A percentile compares a stretch with the other conserved stretches of the same genome.
Evolutionary conservation across 1,140 invertebrate genomes (phyloP).

Genomic region (Teleopsis dalmanni): DNA sequence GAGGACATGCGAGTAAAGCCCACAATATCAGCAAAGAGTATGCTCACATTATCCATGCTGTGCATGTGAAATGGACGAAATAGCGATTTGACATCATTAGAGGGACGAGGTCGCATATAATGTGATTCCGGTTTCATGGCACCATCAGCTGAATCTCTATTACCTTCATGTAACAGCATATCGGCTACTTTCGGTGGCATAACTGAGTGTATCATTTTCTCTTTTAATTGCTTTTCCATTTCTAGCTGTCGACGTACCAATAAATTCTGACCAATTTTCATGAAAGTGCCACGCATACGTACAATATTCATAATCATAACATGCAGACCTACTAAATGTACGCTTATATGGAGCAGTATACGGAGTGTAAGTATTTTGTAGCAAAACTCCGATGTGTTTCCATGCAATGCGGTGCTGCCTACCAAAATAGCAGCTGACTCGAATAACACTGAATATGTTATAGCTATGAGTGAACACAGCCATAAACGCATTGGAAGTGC

Average conservation of each 20-base stretch:
- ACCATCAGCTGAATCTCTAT: slow-evolving; percentile 41
- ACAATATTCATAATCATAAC: slow-evolving; percentile 89
- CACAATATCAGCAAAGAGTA: slow-evolving; percentile 96
- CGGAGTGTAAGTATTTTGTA: slow-evolving; percentile 60
- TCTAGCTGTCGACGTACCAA: slow-evolving; percentile 80
- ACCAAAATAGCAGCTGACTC: slow-evolving; percentile 57
- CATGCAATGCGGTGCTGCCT: slow-evolving; percentile 39
- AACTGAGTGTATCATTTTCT: slow-evolving; percentile 95
- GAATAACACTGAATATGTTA: slow-evolving; percentile 74
- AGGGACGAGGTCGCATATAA: slow-evolving; percentile 47
- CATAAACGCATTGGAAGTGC: slow-evolving; percentile 86
- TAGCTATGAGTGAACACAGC: slow-evolving; percentile 66
- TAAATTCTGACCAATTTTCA: slow-evolving; percentile 91
- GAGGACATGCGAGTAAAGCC: slow-evolving; percentile 97
- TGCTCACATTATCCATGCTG: slow-evolving; percentile 91
- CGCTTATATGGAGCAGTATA: slow-evolving; percentile 75
- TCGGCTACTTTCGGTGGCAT: slow-evolving; percentile 89
- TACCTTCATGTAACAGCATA: slow-evolving; percentile 73
- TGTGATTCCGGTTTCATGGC: slow-evolving; percentile 25
- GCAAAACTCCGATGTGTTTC: slow-evolving; percentile 46
- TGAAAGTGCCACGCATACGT: slow-evolving; percentile 88
- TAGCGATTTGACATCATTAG: slow-evolving; percentile 68
- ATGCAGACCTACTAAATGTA: slow-evolving; percentile 88
- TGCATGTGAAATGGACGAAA: slow-evolving; percentile 89
- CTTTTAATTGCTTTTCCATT: slow-evolving; percentile 88